Percentiles rank a stretch among this genome's conserved stretches.
Evolutionary conservation across 2,797 vertebrate species (phyloP).

Genomic region (Megalops cyprinoides): DNA sequence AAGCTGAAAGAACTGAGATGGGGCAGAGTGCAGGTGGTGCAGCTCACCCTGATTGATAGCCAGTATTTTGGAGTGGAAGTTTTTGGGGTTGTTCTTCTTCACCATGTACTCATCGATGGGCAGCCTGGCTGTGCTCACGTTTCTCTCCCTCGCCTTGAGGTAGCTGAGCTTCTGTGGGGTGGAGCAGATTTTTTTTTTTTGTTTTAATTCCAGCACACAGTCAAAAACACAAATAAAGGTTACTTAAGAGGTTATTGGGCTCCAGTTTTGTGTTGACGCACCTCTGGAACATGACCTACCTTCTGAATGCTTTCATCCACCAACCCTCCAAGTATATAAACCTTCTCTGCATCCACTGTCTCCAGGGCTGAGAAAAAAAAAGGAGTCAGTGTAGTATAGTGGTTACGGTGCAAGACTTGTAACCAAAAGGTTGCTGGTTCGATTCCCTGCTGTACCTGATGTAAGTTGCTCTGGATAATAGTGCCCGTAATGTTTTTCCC

Average conservation of each 20-base stretch:
- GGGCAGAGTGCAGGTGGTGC: neutral
- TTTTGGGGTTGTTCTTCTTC: slow-evolving; percentile 78
- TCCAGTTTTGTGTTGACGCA: neutral
- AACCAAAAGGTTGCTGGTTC: no score
- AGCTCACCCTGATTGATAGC: slow-evolving; percentile 87
- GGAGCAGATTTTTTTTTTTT: no score
- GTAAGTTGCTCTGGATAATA: no score
- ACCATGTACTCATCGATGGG: slow-evolving; percentile 91
- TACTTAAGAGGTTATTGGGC: no score
- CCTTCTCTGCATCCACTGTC: slow-evolving; percentile 75
- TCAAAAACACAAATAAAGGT: neutral
- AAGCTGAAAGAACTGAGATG: neutral
- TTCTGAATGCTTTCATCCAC: slow-evolving; percentile 95
- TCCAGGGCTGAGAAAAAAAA: slow-evolving; percentile 81
- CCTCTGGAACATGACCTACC: slow-evolving; percentile 63
- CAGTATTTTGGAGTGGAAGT: slow-evolving; percentile 88
- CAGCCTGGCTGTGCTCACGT: slow-evolving; percentile 76
- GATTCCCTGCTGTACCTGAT: no score
- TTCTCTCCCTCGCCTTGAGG: slow-evolving; percentile 74
- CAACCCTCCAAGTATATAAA: slow-evolving; percentile 92
- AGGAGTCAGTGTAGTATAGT: no score
- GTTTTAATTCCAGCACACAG: neutral
- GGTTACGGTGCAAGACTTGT: no score
- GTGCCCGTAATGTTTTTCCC: no score
- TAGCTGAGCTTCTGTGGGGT: slow-evolving; percentile 82